A percentile compares a stretch with the other conserved stretches of the same genome.
These are phyloP conservation scores for Machaerirhynchus nigripectus DNA, from an alignment of 2,113 vertebrate genomes.

Conservation along the genomic window DNA sequence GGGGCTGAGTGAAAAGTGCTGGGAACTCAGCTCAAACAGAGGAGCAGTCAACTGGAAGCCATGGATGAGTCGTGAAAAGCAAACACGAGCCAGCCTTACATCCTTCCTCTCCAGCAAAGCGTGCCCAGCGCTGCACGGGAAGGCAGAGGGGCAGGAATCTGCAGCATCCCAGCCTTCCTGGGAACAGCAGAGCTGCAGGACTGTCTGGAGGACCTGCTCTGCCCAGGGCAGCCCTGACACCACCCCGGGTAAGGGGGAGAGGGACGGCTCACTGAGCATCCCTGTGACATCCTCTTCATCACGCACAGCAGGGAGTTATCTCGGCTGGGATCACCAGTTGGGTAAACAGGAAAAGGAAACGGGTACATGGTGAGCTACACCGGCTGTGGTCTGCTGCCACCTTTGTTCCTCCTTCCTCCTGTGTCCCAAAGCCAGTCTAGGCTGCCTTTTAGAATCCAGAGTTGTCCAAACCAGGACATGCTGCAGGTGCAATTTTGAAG, in stretches of 20 bases:
- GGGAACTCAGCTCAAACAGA: neutral
- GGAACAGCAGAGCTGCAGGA: neutral
- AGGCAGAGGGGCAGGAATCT: neutral
- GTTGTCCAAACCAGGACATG: neutral
- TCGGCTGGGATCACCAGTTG: neutral
- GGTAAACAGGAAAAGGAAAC: slow-evolving; percentile 45
- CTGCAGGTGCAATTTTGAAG: neutral
- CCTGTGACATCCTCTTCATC: neutral
- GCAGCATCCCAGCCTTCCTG: neutral
- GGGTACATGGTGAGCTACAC: neutral
- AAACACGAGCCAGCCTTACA: fast-evolving
- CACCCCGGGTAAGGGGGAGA: fast-evolving
- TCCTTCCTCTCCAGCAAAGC: neutral
- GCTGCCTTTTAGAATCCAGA: neutral
- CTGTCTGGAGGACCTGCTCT: neutral
- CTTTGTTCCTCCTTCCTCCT: neutral
- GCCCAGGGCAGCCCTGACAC: neutral
- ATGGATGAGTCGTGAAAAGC: fast-evolving
- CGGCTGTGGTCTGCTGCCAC: fast-evolving
- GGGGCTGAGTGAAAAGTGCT: neutral
- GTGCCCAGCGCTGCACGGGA: fast-evolving
- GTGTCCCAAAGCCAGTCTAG: neutral
- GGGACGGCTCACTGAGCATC: neutral
- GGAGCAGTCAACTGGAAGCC: neutral
- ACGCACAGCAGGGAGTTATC: neutral